Base-by-base conservation (phyloP, 2,888 invertebrate species). In the Heliconius sara region DNA sequence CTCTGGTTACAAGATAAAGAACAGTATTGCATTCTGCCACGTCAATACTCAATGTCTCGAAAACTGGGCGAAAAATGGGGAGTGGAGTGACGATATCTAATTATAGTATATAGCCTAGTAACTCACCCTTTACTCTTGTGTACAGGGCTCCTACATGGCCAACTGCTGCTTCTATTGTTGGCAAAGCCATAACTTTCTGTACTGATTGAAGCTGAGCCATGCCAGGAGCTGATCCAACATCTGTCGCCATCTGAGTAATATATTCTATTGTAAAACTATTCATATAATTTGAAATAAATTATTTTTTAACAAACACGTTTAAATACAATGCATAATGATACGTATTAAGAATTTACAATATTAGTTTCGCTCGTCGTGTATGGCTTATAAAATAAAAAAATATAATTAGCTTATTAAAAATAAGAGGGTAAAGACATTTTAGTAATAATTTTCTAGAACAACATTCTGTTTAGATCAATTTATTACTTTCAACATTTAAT, bases 101-200 rank as follows among this genome's bases (percentile, higher is more conserved):
- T 52, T 7, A 52, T 19, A 63, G 13, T 63, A 63, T 25, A 25
- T 13, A 63, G 25, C 25, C 4, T 65, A 65, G 13, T 10, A 65
- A 27, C 83, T 83, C 86, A 93, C 94, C 95, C 87, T 96, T 96
- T 70, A 96, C 95, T 89, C 89, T 95, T 39, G 90, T 91, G 88
- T 96, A 96, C 77, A 96, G 91, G 66, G 95, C 95, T 19, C 95
- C 95, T 10, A 96, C 95, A 86, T 96, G 96, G 39, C 94, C 95
- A 81, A 95, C 96, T 0, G 96, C 95, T 63, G 95, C 96, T 34
- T 93, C 96, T 4, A 96, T 95, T 30, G 96, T 92, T 27, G 96
- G 96, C 83, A 96, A 88, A 70, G 95, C 91, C 91, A 95, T 92
- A 30, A 94, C 95, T 85, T 96, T 95, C 87, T 96, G 94, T 4